Percentiles rank a stretch among this genome's conserved stretches.
phyloP scores from a whole-genome alignment of 2,113 vertebrate species.

The Spheniscus mendiculus region DNA sequence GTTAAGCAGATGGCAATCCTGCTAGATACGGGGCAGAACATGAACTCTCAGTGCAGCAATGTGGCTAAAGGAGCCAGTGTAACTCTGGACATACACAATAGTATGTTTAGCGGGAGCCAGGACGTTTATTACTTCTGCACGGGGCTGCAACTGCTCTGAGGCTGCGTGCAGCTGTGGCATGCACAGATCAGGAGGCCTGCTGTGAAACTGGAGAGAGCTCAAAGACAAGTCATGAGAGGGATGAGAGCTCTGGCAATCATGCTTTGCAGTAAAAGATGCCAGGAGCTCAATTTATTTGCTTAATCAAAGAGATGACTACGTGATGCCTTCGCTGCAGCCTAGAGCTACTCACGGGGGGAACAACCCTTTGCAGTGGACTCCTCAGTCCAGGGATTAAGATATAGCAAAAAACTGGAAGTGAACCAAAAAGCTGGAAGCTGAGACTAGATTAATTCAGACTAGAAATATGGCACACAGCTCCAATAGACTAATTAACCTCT shows the following conservation, averaged over 20 bases:
- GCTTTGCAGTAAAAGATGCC: not conserved
- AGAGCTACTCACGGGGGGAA: not conserved
- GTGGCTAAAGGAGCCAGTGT: not conserved
- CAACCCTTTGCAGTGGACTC: not conserved
- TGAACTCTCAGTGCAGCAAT: not conserved
- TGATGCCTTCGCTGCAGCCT: not conserved
- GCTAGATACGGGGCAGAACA: not conserved
- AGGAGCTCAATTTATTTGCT: not conserved
- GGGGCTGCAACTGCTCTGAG: not conserved
- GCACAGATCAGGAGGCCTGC: not conserved
- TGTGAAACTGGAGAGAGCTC: not conserved
- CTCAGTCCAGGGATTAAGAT: not conserved
- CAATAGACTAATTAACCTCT: not conserved
- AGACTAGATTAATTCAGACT: not conserved
- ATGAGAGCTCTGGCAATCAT: not conserved
- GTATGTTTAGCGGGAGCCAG: not conserved
- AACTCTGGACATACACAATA: accelerated
- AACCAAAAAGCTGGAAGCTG: not conserved
- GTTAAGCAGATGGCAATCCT: not conserved
- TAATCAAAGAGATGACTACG: not conserved
- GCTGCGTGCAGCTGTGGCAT: not conserved
- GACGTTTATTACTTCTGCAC: not conserved
- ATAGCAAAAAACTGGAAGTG: not conserved
- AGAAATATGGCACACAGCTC: not conserved
- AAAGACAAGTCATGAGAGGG: not conserved